A percentile compares a stretch with the other conserved stretches of the same genome.
Evolutionary conservation across 2,888 invertebrate genomes (phyloP).

Genomic region (Serrognathus titanus): DNA sequence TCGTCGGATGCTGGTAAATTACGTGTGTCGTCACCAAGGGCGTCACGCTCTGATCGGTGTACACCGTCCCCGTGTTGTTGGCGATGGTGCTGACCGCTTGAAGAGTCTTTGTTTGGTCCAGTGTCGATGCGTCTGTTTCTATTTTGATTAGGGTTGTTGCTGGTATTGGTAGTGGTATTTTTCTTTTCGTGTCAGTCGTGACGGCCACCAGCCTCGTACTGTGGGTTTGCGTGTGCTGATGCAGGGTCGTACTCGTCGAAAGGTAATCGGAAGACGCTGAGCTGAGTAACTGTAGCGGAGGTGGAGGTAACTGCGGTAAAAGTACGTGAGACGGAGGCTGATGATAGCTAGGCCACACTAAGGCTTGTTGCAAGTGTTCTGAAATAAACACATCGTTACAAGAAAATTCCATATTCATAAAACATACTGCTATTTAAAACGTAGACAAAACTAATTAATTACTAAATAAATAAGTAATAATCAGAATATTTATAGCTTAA

Average conservation of each 20-base stretch:
- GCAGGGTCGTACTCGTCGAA: slow-evolving; percentile 61
- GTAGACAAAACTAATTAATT: too few relatives aligned
- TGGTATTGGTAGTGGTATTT: slow-evolving; percentile 48
- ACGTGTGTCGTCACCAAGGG: slow-evolving; percentile 56
- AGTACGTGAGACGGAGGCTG: slow-evolving; percentile 51
- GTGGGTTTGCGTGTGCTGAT: slow-evolving; percentile 65
- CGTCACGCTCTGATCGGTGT: slow-evolving; percentile 53
- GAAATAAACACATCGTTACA: slow-evolving; percentile 26
- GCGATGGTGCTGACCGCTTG: slow-evolving; percentile 44
- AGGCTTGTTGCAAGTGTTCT: slow-evolving; percentile 69
- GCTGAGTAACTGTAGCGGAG: slow-evolving; percentile 62
- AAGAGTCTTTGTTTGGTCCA: slow-evolving; percentile 48
- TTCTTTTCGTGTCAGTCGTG: slow-evolving; percentile 55
- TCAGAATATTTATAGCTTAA: too few relatives aligned
- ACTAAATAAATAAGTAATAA: too few relatives aligned
- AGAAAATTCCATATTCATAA: neutral
- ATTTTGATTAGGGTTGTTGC: slow-evolving; percentile 64
- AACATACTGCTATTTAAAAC: neutral
- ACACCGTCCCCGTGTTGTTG: slow-evolving; percentile 43
- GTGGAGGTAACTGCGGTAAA: slow-evolving; percentile 60
- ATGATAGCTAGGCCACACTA: slow-evolving; percentile 70
- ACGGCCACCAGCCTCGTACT: slow-evolving; percentile 65
- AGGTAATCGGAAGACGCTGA: slow-evolving; percentile 53
- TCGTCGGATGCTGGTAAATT: slow-evolving; percentile 52
- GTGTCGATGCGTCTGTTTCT: slow-evolving; percentile 57